phyloP scores from a whole-genome alignment of 2,797 vertebrate genomes.

The Alauda arvensis region DNA sequence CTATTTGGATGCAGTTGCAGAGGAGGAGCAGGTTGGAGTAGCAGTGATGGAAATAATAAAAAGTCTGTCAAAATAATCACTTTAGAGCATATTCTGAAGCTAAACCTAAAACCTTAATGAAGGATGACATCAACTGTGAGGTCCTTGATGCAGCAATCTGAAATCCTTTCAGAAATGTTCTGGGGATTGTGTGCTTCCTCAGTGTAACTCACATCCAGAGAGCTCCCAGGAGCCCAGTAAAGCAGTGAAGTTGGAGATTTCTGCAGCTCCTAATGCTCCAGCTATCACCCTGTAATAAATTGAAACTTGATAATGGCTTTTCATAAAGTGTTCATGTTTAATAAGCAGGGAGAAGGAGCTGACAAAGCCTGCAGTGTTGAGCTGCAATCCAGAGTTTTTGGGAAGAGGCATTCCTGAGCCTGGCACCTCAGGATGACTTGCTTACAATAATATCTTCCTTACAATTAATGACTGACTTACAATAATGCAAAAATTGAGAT shows the following conservation, averaged over 20 bases:
- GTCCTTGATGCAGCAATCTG: background rate
- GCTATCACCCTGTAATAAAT: background rate
- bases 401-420: background rate
- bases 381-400: background rate
- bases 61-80: background rate
- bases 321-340: background rate
- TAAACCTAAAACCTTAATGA: background rate
- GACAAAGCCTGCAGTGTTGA: background rate
- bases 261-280: background rate
- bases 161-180: background rate
- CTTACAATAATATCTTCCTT: no score
- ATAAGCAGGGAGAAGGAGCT: background rate
- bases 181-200: background rate
- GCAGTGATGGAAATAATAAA: background rate
- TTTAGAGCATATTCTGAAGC: background rate
- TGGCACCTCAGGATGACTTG: background rate
- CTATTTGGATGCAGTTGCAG: background rate
- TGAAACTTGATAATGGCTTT: background rate
- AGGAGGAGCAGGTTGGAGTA: background rate
- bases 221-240: slow-evolving; percentile 15
- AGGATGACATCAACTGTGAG: background rate
- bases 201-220: background rate
- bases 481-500: background rate
- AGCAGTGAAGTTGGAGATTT: background rate
- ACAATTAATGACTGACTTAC: no score